These are phyloP conservation scores for Plusia festucae DNA, from an alignment of 2,888 invertebrate species.

Conservation along the genomic window DNA sequence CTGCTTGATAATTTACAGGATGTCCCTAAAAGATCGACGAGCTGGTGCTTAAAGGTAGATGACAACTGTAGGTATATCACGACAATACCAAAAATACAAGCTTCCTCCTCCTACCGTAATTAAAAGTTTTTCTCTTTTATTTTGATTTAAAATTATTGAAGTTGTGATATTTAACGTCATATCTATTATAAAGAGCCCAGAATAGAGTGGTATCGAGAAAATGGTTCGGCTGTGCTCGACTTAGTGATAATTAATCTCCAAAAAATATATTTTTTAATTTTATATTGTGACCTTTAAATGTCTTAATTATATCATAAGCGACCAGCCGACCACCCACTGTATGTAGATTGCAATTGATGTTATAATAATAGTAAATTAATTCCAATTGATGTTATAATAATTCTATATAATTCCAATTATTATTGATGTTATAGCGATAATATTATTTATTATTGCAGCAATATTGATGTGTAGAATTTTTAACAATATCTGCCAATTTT, in stretches of 20 bases:
- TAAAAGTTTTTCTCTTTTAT: background rate
- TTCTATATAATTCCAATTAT: background rate
- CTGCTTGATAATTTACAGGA: no score
- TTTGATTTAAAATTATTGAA: background rate
- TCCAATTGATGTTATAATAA: no score
- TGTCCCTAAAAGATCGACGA: no score
- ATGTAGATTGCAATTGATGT: no score
- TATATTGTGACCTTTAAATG: background rate
- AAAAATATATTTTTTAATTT: background rate
- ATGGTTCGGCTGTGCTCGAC: no score
- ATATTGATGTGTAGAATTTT: conserved; percentile 1
- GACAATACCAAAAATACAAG: background rate
- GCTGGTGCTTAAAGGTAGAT: no score
- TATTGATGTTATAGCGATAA: background rate
- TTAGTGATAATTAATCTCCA: no score
- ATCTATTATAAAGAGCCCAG: background rate
- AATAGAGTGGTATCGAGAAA: no score
- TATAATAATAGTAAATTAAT: background rate
- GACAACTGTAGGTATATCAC: no score
- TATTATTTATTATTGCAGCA: conserved; percentile 3
- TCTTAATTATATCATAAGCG: background rate
- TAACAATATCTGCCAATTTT: conserved; percentile 10
- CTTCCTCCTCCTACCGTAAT: no score
- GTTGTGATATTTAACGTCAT: background rate
- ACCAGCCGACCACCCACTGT: background rate